Evolutionary conservation across 2,888 invertebrate species (phyloP), one percentile per base, ranked within the genome.

Genomic region (Yponomeuta sedellus): DNA sequence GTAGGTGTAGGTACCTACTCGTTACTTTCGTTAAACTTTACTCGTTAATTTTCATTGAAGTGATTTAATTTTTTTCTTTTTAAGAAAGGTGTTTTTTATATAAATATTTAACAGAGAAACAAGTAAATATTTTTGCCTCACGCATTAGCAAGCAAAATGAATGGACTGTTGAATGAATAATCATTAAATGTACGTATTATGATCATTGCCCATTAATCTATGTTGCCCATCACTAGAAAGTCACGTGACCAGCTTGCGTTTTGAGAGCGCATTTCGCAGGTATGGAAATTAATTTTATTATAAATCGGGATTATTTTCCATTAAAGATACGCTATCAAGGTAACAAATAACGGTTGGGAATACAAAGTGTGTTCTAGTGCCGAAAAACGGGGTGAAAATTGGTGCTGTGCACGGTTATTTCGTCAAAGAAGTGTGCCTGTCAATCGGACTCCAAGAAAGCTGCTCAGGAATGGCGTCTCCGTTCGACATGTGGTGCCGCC

Each of bases 381-480:
- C 80, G 77, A 73, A 71, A 77, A 80, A 77, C 68, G 70, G 75
- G 75, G 78, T 85, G 83, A 76, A 79, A 68, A 76, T 77, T 79
- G 73, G 85, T 88, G 86, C 73, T 75, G 84, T 86, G 81, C 77
- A 79, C 79, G 80, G 76, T 81, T 82, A 86, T 83, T 85, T 86
- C 79, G 74, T 80, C 84, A 85, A 86, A 85, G 87, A 88, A 86
- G 68, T 72, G 71, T 69, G 71, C 66, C 86, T 93, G 93, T 93
- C 93, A 93, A 89, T 92, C 92, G 90, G 91, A 90, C 91, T 91
- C 91, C 92, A 87, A 92, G 92, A 92, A 92, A 90, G 92, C 92
- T 93, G 92, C 91, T 92, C 92, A 92, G 92, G 93, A 94, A 94
- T 94, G 94, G 94, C 94, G 94, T 94, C 94, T 52, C 92, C 91